Conservation (phyloP, 2,113 vertebrate species). For the Crotalus tigris region DNA sequence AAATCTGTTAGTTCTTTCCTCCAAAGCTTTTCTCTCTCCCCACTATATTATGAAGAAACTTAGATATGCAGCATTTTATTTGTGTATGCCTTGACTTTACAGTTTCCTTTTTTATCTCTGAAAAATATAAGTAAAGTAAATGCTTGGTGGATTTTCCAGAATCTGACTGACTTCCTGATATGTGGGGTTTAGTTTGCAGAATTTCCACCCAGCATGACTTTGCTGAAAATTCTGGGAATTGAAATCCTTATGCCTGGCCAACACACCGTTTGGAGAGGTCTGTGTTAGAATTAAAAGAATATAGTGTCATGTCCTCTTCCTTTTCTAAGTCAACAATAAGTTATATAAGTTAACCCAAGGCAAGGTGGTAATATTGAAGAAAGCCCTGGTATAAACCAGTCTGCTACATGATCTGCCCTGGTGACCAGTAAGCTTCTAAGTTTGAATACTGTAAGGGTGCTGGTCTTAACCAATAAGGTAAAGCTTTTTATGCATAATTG, state of each 20-base stretch:
- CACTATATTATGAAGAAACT: not conserved
- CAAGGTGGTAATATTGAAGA: not conserved
- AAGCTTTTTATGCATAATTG: not conserved
- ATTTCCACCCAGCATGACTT: not conserved
- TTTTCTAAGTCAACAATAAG: not conserved
- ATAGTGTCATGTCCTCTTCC: not conserved
- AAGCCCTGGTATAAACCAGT: not conserved
- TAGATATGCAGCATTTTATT: not conserved
- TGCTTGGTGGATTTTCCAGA: not conserved
- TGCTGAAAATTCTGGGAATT: not conserved
- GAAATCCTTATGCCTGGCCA: not conserved
- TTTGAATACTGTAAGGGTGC: not conserved
- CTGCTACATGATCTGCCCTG: not conserved
- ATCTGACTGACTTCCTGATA: not conserved
- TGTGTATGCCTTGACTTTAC: not conserved
- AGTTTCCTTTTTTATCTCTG: not conserved
- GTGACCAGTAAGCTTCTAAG: not conserved
- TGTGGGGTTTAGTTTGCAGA: not conserved
- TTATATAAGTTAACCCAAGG: not conserved
- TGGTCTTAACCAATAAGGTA: not conserved
- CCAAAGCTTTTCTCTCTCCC: not conserved
- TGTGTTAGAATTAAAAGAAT: not conserved
- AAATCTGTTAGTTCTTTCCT: not conserved
- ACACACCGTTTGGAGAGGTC: not conserved
- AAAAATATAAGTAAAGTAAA: not conserved